phyloP scores from a whole-genome alignment of 1,140 invertebrate genomes.

The Calephelis nemesis region DNA sequence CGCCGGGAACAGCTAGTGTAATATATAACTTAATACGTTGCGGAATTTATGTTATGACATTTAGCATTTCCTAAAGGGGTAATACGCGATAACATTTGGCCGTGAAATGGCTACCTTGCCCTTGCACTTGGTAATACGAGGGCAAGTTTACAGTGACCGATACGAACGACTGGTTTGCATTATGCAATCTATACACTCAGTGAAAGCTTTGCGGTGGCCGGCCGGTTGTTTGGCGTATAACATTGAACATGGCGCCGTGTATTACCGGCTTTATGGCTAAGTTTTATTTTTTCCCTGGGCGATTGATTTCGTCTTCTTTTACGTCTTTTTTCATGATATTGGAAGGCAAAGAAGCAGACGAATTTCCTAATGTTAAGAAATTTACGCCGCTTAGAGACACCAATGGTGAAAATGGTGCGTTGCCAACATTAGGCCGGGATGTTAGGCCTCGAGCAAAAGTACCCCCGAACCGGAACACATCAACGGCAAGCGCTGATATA shows the following conservation, averaged over 20 bases:
- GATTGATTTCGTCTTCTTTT: no score
- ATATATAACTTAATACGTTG: neutral
- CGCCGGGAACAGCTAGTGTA: no score
- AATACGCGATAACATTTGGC: constrained; percentile 19
- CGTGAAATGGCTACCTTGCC: constrained; percentile 45
- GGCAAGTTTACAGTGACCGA: constrained; percentile 32
- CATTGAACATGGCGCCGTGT: constrained; percentile 19
- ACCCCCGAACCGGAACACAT: no score
- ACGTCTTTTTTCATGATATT: no score
- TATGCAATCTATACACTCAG: constrained; percentile 44
- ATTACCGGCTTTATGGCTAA: neutral
- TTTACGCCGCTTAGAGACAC: no score
- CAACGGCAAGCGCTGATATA: no score
- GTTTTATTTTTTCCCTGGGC: neutral
- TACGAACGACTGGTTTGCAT: constrained; percentile 57
- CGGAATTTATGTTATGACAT: no score
- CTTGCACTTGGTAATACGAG: constrained; percentile 40
- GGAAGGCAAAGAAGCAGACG: no score
- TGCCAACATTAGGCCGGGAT: no score
- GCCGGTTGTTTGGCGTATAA: constrained; percentile 13
- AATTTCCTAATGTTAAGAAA: no score
- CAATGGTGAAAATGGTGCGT: no score
- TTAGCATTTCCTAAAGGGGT: neutral
- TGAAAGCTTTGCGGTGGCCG: constrained; percentile 28
- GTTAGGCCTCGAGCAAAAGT: no score